Conservation (phyloP, 2,113 vertebrate species). For the Hypomesus transpacificus region DNA sequence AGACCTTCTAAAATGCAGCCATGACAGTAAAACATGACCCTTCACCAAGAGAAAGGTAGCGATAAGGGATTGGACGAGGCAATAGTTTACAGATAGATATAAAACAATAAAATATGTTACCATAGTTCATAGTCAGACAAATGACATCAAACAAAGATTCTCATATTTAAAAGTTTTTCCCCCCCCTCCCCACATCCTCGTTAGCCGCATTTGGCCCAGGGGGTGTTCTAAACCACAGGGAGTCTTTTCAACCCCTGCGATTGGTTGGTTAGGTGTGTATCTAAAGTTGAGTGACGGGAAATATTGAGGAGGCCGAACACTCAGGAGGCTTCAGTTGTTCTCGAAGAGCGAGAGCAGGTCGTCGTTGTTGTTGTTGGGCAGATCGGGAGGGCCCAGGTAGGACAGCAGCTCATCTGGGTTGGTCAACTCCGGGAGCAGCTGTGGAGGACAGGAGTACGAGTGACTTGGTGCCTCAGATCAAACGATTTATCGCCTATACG, state of each 20-base stretch:
- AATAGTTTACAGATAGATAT: slow-evolving; percentile 24
- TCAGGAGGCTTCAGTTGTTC: slow-evolving; percentile 77
- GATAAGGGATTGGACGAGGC: slow-evolving; percentile 24
- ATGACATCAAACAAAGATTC: slow-evolving; percentile 46
- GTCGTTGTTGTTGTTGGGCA: slow-evolving; percentile 86
- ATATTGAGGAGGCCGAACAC: background rate
- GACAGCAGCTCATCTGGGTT: slow-evolving; percentile 90
- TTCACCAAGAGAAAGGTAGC: slow-evolving; percentile 25
- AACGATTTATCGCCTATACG: too few species aligned
- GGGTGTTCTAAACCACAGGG: slow-evolving; percentile 20
- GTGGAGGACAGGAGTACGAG: slow-evolving; percentile 15
- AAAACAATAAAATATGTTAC: slow-evolving; percentile 54
- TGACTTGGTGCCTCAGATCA: background rate
- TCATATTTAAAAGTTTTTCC: slow-evolving; percentile 39
- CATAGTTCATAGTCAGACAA: slow-evolving; percentile 45
- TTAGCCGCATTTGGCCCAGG: slow-evolving; percentile 2
- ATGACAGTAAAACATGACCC: slow-evolving; percentile 3
- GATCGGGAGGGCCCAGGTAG: slow-evolving; percentile 88
- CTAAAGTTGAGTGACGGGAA: slow-evolving; percentile 7
- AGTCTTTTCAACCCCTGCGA: slow-evolving; percentile 7
- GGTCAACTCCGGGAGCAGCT: slow-evolving; percentile 91
- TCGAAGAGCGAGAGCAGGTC: slow-evolving; percentile 92
- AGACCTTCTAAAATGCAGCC: slow-evolving; percentile 26
- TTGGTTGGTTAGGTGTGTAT: background rate
- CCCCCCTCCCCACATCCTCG: background rate